These are phyloP conservation scores for Anas georgica DNA, from an alignment of 2,797 vertebrate species.

Conservation along the genomic window DNA sequence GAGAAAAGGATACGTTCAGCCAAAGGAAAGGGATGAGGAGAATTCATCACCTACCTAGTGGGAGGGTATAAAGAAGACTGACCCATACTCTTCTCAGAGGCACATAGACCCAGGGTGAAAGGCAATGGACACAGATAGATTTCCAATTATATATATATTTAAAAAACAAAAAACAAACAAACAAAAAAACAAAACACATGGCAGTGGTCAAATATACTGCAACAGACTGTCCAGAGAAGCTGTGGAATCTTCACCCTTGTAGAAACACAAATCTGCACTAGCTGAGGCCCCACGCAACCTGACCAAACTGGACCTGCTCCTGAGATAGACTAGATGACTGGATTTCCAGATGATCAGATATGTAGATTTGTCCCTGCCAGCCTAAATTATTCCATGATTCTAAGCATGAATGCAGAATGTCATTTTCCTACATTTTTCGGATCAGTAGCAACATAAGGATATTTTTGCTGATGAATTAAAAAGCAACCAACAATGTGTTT, in stretches of 20 bases:
- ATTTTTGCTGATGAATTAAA: neutral
- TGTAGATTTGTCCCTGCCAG: neutral
- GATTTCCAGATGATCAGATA: neutral
- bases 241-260: neutral
- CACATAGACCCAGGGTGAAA: neutral
- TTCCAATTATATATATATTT: neutral
- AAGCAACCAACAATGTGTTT: neutral
- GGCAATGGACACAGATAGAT: neutral
- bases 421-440: neutral
- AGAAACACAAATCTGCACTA: neutral
- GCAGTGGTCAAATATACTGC: neutral
- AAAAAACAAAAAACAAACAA: no score
- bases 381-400: neutral
- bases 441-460: neutral
- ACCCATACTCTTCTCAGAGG: neutral
- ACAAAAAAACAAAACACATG: no score
- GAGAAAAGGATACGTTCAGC: neutral
- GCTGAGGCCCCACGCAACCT: neutral
- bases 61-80: neutral
- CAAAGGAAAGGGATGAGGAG: neutral
- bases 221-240: neutral
- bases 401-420: neutral
- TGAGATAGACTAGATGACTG: neutral
- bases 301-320: neutral
- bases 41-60: neutral